Base-by-base conservation (phyloP, 2,797 vertebrate genomes). In the Eulemur coronatus region DNA sequence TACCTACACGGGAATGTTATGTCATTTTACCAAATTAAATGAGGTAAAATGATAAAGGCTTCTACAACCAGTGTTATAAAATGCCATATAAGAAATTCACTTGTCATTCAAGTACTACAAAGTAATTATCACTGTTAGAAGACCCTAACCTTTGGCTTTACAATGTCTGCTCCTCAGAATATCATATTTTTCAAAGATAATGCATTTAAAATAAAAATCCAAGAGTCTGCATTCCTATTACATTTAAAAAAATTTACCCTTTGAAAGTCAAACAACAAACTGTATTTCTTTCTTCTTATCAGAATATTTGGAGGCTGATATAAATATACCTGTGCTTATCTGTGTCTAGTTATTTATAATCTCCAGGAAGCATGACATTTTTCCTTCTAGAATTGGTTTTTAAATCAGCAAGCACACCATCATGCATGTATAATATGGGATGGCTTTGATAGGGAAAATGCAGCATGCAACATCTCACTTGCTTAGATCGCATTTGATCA, bases 211-310 rank as follows among this genome's bases (percentile, higher is more conserved):
- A 96, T 57, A 92, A 17, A 89, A 93, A 82, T 30, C 18, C 61
- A 86, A 61, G 30, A 91, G 5, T 63, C 46, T 89, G 63, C 11
- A 69, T 76, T 94, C 89, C 20, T 61, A 65, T 72, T 84, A 69
- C 50, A 41, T 57, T 96, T 72, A 0, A 41, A 57, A 97, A 97
- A 43, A 38, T n/a, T 52, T 84, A 86, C 43, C 35, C 84, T 52
- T 52, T 81, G 67, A 92, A 95, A 96, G 65, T 94, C 52, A 95
- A 96, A 82, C 43, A 93, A 95, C 46, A 94, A 90, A 86, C 12
- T 59, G 7, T 14, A 81, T 72, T 94, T 95, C 70, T 79, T 95
- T 88, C 63, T 87, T 88, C 57, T 67, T 52, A 80, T 89, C 35
- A 84, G 48, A 96, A 48, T 92, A 91, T 85, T 94, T 96, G 84